Conservation (phyloP, 2,888 invertebrate genomes). For the Brachyptera putata region DNA sequence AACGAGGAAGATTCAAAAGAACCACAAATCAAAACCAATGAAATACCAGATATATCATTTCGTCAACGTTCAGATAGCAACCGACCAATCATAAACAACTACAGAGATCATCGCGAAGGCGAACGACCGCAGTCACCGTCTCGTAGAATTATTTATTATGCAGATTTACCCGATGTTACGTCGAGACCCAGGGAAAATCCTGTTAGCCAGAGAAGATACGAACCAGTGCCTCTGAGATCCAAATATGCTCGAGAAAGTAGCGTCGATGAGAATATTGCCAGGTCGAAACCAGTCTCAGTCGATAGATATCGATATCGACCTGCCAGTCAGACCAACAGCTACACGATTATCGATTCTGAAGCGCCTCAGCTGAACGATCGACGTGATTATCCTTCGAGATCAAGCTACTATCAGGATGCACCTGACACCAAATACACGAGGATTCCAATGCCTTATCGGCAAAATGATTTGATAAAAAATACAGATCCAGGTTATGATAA, state of each 20-base stretch:
- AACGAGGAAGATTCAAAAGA: not conserved
- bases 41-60: not conserved
- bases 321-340: slow-evolving; percentile 17
- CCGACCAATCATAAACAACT: not conserved
- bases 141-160: slow-evolving; percentile 33
- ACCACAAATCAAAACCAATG: not conserved
- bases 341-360: slow-evolving; percentile 32
- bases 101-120: not conserved
- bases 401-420: slow-evolving; percentile 14
- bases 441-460: slow-evolving; percentile 31
- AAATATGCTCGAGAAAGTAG: slow-evolving; percentile 29
- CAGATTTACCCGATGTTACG: slow-evolving; percentile 28
- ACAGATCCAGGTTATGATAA: not conserved
- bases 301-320: slow-evolving; percentile 16
- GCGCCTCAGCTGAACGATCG: not conserved
- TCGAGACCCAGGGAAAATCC: not conserved
- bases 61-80: not conserved
- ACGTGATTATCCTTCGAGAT: not conserved
- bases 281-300: slow-evolving; percentile 19
- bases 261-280: slow-evolving; percentile 20
- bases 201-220: slow-evolving; percentile 20
- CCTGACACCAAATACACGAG: slow-evolving; percentile 23
- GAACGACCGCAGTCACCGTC: slow-evolving; percentile 12
- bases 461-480: slow-evolving; percentile 4
- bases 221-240: slow-evolving; percentile 9